Base-by-base conservation (phyloP, 2,797 vertebrate genomes). In the Diplodus puntazzo region DNA sequence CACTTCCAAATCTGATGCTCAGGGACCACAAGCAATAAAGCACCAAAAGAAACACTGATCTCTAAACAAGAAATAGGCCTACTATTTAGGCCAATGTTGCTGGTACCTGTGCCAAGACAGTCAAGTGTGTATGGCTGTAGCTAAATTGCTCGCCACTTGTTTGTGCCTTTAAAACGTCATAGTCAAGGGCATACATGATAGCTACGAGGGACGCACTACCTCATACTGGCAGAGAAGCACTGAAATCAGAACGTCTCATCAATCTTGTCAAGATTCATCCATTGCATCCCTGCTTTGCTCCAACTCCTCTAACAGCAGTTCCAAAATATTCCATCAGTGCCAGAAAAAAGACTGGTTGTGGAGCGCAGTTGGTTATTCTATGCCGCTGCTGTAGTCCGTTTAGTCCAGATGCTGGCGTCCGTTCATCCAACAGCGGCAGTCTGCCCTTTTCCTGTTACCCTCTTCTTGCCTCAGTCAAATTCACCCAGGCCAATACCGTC, bases 281-380 rank as follows among this genome's bases (percentile, higher is more conserved):
- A 61, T 34, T 14, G 12, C 10, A 39, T 30, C 4, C 8, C 16
- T 23, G 11, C 55, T 17, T 64, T 70, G 49, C 46, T 69, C 46
- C 46, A 30, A 53, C 11, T 73, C 39, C 43, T 60, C 53, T 61
- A 58, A n/a, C 14, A 59, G 27, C 12, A 4, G 1, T 42, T 62
- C 68, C 49, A 77, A 75, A 71, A 58, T 45, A 67, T 49, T 52
- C 73, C 69, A 69, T 58, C 49, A 16, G 45, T 18, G 21, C 11
- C 23, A 60, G 1, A 58, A 48, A 52, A 61, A 43, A 11, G 20
- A 10, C 4, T 6, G 2, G 34, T 13, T 69, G 34, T 46, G 27
- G 61, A 57, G 43, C 53, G 39, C 25, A 45, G 18, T 79, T 58
- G 62, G 39, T 25, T 25, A 57, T 34, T 21, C 30, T 43, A 55